phyloP scores from a whole-genome alignment of 2,797 vertebrate species.

The Lepidocolaptes lacrymiger region DNA sequence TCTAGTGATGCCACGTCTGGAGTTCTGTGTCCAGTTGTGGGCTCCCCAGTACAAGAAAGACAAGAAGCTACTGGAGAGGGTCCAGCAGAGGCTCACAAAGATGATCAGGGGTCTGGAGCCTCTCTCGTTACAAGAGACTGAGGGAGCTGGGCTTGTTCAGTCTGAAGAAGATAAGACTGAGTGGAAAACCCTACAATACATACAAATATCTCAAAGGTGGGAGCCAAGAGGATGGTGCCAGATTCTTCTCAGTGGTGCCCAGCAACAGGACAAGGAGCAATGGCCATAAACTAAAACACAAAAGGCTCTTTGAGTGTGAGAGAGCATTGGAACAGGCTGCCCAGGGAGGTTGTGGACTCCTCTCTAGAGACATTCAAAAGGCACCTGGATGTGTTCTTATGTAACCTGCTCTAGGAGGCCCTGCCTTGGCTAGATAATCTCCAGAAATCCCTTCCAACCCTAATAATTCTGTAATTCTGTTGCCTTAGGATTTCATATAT shows the following conservation, averaged over 20 bases:
- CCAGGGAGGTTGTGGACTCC: rapidly evolving
- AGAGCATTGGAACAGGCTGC: background rate
- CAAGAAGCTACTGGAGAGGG: background rate
- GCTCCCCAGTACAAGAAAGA: background rate
- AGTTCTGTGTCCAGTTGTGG: background rate
- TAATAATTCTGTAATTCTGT: background rate
- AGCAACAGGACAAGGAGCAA: background rate
- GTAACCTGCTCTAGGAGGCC: background rate
- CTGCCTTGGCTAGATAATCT: background rate
- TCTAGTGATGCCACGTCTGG: too few species aligned
- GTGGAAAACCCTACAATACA: background rate
- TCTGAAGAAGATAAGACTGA: background rate
- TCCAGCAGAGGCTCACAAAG: background rate
- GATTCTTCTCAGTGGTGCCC: background rate
- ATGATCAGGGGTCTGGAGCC: too few species aligned
- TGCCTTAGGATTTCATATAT: too few species aligned
- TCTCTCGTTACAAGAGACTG: too few species aligned
- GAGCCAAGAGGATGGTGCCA: background rate
- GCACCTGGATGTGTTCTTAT: background rate
- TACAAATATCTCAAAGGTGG: background rate
- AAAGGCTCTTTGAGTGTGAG: background rate
- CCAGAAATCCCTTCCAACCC: background rate
- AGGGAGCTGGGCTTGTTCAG: background rate
- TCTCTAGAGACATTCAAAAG: background rate
- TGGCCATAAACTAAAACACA: background rate